Conservation (phyloP, 2,888 invertebrate genomes). For the Sinotaia quadrata region DNA sequence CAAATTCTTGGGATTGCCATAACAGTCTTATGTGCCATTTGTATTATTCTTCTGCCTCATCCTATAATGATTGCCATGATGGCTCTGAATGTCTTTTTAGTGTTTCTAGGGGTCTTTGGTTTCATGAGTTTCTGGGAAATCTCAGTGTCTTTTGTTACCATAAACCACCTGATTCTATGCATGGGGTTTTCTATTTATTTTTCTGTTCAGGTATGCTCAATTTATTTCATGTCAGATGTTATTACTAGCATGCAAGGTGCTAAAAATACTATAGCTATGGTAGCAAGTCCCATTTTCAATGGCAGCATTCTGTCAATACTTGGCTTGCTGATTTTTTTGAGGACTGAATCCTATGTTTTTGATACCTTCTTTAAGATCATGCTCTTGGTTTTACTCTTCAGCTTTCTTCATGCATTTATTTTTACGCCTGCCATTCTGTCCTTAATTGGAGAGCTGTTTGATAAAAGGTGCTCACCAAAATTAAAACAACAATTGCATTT, state of each 20-base stretch:
- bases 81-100: conserved; percentile 53
- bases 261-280: conserved; percentile 34
- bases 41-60: conserved; percentile 60
- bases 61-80: conserved; percentile 53
- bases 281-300: conserved; percentile 47
- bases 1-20: conserved; percentile 58
- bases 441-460: conserved; percentile 34
- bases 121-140: conserved; percentile 57
- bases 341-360: conserved; percentile 44
- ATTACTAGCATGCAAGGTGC: conserved; percentile 35
- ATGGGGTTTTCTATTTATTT: conserved; percentile 64
- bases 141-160: conserved; percentile 59
- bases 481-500: no score
- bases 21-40: conserved; percentile 54
- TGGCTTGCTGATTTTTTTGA: conserved; percentile 43
- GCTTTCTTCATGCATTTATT: neutral
- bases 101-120: conserved; percentile 58
- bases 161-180: conserved; percentile 62
- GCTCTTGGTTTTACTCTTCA: neutral
- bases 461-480: no score
- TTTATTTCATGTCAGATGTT: conserved; percentile 42
- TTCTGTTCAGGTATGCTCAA: conserved; percentile 52
- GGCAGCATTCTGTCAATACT: conserved; percentile 44
- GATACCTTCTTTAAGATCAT: conserved; percentile 26
- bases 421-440: conserved; percentile 10